Percentiles rank a stretch among this genome's conserved stretches.
phyloP scores from a whole-genome alignment of 2,888 invertebrate genomes.

The Ecliptopera silaceata region DNA sequence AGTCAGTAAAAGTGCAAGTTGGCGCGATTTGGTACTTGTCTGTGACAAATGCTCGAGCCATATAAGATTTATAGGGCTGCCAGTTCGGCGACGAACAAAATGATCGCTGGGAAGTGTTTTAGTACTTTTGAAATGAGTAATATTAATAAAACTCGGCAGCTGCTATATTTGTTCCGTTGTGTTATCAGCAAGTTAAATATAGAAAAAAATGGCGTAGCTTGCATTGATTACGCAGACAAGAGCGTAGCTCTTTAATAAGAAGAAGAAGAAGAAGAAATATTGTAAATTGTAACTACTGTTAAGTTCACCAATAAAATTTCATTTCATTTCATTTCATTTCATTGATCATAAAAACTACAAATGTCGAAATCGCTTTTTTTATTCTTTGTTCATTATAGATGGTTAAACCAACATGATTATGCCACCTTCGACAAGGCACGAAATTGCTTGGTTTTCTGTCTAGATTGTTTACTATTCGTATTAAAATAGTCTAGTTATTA shows the following conservation, averaged over 20 bases:
- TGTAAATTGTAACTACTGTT: no score
- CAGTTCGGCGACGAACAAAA: constrained; percentile 30
- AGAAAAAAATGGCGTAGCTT: no score
- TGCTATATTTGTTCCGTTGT: constrained; percentile 2
- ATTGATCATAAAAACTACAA: not conserved
- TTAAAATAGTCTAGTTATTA: not conserved
- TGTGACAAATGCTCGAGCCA: constrained; percentile 57
- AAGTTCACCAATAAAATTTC: no score
- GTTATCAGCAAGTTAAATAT: not conserved
- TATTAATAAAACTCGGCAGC: constrained; percentile 1
- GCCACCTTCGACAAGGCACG: no score
- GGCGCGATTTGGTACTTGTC: constrained; percentile 43
- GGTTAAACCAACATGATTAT: no score
- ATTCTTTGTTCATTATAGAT: no score
- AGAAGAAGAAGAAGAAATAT: no score
- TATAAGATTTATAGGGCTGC: constrained; percentile 51
- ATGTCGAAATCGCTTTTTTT: no score
- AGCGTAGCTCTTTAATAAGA: no score
- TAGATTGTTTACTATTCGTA: not conserved
- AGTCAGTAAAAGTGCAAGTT: constrained; percentile 39
- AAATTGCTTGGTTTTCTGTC: not conserved
- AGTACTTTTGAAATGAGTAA: constrained; percentile 16
- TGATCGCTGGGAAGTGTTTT: constrained; percentile 12
- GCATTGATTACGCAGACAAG: no score
- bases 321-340: no score